A percentile compares a stretch with the other conserved stretches of the same genome.
Evolutionary conservation across 1,140 invertebrate species (phyloP).

Genomic region (Ips nitidus): DNA sequence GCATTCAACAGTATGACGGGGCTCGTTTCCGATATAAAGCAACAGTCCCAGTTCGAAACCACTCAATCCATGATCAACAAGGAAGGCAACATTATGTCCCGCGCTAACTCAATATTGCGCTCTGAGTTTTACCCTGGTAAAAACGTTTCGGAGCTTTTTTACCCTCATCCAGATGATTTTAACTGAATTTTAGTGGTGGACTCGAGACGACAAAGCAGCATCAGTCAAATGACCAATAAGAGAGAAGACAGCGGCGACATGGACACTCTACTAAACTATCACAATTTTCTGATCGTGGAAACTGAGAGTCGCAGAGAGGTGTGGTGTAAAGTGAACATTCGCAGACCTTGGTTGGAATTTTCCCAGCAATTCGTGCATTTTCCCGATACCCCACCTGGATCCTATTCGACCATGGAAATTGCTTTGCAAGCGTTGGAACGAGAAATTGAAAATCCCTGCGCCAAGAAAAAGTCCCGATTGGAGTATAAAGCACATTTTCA

Average conservation of each 20-base stretch:
- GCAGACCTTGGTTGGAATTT: conserved; percentile 31
- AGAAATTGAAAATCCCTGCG: conserved; percentile 14
- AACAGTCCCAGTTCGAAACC: too few relatives aligned
- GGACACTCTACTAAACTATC: conserved; percentile 9
- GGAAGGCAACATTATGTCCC: too few relatives aligned
- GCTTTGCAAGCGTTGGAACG: conserved; percentile 22
- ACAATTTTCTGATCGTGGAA: conserved; percentile 28
- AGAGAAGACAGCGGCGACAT: neutral
- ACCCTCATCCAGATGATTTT: too few relatives aligned
- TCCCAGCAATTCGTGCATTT: conserved; percentile 40
- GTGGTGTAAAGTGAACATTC: conserved; percentile 24
- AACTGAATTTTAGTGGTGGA: too few relatives aligned
- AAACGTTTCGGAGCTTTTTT: too few relatives aligned
- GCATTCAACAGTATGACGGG: too few relatives aligned
- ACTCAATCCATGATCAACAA: too few relatives aligned
- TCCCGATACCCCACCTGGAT: conserved; percentile 45
- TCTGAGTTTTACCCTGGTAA: too few relatives aligned
- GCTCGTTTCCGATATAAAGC: too few relatives aligned
- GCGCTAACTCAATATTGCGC: too few relatives aligned
- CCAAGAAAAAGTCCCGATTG: neutral
- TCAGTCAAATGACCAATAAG: neutral
- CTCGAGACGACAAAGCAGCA: too few relatives aligned
- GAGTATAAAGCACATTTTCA: conserved; percentile 37
- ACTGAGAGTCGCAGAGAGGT: conserved; percentile 24
- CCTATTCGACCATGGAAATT: conserved; percentile 39